phyloP scores from a whole-genome alignment of 1,140 invertebrate species.

The Gryon sp. region DNA sequence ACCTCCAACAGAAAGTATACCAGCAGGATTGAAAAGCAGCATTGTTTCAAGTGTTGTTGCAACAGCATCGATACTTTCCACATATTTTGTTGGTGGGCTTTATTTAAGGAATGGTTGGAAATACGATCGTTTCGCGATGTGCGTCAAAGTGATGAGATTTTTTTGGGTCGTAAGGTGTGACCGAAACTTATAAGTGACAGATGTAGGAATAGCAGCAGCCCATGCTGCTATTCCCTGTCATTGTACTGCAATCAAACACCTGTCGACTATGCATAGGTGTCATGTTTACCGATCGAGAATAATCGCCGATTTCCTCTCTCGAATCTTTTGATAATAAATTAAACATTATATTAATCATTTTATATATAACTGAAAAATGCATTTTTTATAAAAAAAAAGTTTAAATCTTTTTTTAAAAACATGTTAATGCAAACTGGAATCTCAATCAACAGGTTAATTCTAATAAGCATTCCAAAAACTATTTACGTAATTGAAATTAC shows the following conservation, averaged over 20 bases:
- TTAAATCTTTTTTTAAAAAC: too few relatives aligned
- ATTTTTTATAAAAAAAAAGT: too few relatives aligned
- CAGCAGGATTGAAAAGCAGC: conserved; percentile 18
- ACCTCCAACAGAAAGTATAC: conserved; percentile 34
- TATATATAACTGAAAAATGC: too few relatives aligned
- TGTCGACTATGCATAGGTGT: conserved; percentile 21
- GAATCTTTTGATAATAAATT: too few relatives aligned
- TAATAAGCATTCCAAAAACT: too few relatives aligned
- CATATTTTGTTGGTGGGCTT: conserved; percentile 3
- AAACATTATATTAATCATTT: too few relatives aligned
- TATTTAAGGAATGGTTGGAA: neutral
- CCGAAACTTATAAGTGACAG: conserved; percentile 13
- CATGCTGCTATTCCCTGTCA: conserved; percentile 34
- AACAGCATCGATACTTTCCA: neutral
- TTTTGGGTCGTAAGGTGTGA: neutral
- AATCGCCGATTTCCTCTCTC: conserved; percentile 1
- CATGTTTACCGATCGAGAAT: conserved; percentile 36
- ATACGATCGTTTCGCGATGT: neutral
- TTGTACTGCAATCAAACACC: conserved; percentile 13
- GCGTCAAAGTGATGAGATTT: too few relatives aligned
- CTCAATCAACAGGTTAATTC: too few relatives aligned
- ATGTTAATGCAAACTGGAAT: too few relatives aligned
- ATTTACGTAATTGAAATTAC: too few relatives aligned
- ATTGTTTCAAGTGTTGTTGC: conserved; percentile 1
- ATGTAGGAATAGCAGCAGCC: conserved; percentile 32